Evolutionary conservation across 2,888 invertebrate genomes (phyloP).

Genomic region (Baccha elongata): DNA sequence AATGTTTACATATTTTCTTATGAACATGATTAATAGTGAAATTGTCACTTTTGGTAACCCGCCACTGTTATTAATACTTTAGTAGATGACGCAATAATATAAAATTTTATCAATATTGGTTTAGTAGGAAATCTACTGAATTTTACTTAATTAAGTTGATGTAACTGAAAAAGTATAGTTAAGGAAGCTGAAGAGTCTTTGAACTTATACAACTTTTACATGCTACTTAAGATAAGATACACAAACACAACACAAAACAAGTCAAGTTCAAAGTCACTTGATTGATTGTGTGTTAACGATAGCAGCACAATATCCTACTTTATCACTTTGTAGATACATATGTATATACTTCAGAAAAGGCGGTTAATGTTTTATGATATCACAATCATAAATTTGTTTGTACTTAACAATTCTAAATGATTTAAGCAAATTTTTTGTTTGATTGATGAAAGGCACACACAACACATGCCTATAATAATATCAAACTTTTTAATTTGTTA

Average conservation of each 20-base stretch:
- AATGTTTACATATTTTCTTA: not conserved
- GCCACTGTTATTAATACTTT: too few species aligned
- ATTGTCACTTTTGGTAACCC: not conserved
- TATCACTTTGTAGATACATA: not conserved
- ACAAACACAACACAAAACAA: too few species aligned
- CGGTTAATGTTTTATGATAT: not conserved
- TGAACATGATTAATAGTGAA: not conserved
- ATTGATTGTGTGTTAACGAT: not conserved
- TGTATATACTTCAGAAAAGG: not conserved
- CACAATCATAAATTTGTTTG: constrained; percentile 3
- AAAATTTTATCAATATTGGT: too few species aligned
- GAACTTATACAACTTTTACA: not conserved
- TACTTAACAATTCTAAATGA: not conserved
- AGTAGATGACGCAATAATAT: too few species aligned
- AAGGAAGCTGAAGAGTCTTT: not conserved
- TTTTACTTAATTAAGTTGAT: not conserved
- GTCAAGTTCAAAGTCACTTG: constrained; percentile 25
- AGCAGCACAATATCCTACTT: not conserved
- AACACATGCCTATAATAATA: too few species aligned
- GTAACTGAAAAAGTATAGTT: not conserved
- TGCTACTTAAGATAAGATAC: not conserved
- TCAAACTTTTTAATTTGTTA: too few species aligned
- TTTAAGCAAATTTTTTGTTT: not conserved
- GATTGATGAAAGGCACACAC: not conserved
- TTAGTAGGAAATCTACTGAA: too few species aligned